A percentile compares a stretch with the other conserved stretches of the same genome.
Conservation (phyloP, 2,888 invertebrate species). For the Calameuta filiformis region DNA sequence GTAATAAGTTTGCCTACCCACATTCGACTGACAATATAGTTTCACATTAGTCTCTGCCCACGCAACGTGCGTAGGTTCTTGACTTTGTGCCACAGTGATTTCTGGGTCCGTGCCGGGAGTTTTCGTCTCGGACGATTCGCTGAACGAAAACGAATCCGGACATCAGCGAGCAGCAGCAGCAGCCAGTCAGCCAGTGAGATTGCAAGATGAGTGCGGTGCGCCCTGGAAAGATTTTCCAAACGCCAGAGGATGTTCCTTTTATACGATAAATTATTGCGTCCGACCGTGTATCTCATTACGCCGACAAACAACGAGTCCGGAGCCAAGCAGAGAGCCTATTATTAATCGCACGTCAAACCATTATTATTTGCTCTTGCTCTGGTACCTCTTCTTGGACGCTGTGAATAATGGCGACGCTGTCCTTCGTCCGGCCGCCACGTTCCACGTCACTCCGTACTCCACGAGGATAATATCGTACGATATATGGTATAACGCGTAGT, state of each 20-base stretch:
- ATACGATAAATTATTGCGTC: constrained; percentile 44
- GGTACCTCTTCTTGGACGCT: background rate
- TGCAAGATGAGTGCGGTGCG: no score
- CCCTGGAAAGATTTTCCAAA: constrained; percentile 27
- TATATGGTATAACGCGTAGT: no score
- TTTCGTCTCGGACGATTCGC: no score
- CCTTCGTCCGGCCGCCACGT: constrained; percentile 10
- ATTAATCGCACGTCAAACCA: constrained; percentile 41
- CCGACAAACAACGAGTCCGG: constrained; percentile 18
- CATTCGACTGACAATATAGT: constrained; percentile 29
- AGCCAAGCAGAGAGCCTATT: constrained; percentile 25
- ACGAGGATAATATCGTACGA: no score
- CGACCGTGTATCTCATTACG: constrained; percentile 39
- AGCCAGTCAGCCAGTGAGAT: no score
- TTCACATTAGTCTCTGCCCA: constrained; percentile 52
- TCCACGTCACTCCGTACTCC: background rate
- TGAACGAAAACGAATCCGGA: no score
- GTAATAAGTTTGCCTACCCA: constrained; percentile 2
- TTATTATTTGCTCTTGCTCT: constrained; percentile 32
- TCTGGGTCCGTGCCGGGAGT: background rate
- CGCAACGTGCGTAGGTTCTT: constrained; percentile 19
- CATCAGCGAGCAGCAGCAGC: no score
- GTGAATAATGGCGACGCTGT: constrained; percentile 21
- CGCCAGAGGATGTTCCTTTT: constrained; percentile 46
- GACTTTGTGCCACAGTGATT: background rate